phyloP scores from a whole-genome alignment of 1,140 invertebrate genomes.

The Hypsibius dujardini region DNA sequence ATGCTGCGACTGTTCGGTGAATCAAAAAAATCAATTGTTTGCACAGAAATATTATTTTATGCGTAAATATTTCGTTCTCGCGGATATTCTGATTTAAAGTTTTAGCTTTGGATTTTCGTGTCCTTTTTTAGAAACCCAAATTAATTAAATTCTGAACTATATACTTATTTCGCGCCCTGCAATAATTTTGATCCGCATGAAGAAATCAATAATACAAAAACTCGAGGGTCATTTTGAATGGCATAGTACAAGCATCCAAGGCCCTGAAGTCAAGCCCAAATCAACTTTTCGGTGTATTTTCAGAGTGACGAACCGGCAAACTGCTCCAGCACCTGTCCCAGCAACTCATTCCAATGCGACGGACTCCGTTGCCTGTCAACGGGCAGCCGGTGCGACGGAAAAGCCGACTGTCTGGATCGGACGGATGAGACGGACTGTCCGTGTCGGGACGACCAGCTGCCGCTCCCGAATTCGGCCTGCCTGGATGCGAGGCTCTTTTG shows the following conservation, averaged over 20 bases:
- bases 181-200: too few relatives aligned
- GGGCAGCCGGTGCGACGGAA: not conserved
- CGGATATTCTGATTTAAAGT: too few relatives aligned
- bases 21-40: too few relatives aligned
- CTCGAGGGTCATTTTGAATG: not conserved
- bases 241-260: not conserved
- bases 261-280: too few relatives aligned
- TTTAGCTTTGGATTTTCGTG: too few relatives aligned
- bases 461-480: not conserved
- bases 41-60: too few relatives aligned
- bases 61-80: too few relatives aligned
- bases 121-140: too few relatives aligned
- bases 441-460: constrained; percentile 2
- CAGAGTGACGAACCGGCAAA: not conserved
- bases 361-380: not conserved
- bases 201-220: too few relatives aligned
- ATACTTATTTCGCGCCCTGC: too few relatives aligned
- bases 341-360: not conserved
- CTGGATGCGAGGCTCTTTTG: not conserved
- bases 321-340: not conserved
- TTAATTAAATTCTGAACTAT: too few relatives aligned
- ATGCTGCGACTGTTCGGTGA: too few relatives aligned
- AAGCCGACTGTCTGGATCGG: not conserved
- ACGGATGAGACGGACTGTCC: not conserved
- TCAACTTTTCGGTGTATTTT: not conserved